Conservation (phyloP, 2,797 vertebrate species). For the Gobio occitaniae region DNA sequence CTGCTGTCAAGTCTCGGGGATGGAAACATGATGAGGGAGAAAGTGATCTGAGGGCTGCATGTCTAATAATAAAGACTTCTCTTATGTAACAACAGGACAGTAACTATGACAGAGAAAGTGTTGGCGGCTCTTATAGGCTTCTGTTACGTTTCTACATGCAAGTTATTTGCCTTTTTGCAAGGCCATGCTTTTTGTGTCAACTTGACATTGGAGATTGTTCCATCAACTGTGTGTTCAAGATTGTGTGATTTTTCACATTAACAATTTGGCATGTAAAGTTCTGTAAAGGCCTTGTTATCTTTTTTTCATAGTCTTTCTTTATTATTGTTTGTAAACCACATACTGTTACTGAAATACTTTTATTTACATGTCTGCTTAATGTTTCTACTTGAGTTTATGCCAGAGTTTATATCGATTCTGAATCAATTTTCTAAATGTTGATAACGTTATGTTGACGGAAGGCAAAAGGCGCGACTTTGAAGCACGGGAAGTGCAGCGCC, state of each 20-base stretch:
- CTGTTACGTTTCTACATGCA: not conserved
- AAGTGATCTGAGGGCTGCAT: constrained; percentile 16
- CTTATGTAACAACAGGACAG: constrained; percentile 39
- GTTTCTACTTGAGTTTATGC: not conserved
- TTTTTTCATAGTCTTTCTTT: not conserved
- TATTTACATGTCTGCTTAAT: not conserved
- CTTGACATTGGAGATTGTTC: not conserved
- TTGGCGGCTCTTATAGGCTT: not conserved
- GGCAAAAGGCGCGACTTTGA: no score
- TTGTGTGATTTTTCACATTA: constrained; percentile 7
- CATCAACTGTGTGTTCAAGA: not conserved
- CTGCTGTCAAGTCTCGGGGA: constrained; percentile 23
- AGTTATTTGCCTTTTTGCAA: not conserved
- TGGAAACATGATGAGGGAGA: constrained; percentile 31
- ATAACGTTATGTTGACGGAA: no score
- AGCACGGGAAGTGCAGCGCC: no score
- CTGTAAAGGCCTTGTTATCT: not conserved
- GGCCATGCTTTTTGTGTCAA: not conserved
- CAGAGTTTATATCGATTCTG: no score
- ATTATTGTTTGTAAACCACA: not conserved
- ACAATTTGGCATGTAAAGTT: not conserved
- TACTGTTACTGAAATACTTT: not conserved
- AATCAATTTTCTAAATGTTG: no score
- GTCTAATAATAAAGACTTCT: constrained; percentile 42
- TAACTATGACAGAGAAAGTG: not conserved